A percentile compares a stretch with the other conserved stretches of the same genome.
These are phyloP conservation scores for Nothoprocta pentlandii DNA, from an alignment of 2,113 vertebrate species.

Conservation along the genomic window DNA sequence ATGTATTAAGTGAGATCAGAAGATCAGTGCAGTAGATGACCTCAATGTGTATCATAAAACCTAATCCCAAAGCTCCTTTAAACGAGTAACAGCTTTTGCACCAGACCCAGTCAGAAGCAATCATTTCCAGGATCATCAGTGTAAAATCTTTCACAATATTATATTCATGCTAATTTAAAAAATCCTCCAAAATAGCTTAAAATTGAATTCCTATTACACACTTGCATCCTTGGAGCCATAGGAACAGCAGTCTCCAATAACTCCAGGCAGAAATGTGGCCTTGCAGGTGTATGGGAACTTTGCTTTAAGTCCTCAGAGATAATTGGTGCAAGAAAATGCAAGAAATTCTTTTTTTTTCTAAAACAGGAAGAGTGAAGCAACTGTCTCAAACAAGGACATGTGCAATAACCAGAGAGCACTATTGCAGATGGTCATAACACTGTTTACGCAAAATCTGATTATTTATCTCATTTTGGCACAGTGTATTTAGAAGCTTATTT, in stretches of 20 bases:
- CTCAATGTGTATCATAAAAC: not conserved
- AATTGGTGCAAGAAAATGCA: not conserved
- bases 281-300: not conserved
- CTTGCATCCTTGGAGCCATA: not conserved
- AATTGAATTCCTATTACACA: accelerated
- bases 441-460: conserved; percentile 72
- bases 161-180: not conserved
- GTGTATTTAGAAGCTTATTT: conserved; percentile 54
- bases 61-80: not conserved
- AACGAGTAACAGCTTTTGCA: conserved; percentile 1
- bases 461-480: conserved; percentile 64
- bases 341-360: not conserved
- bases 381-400: conserved; percentile 9
- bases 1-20: not conserved
- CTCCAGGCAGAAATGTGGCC: not conserved
- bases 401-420: conserved; percentile 52
- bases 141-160: conserved; percentile 5
- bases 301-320: not conserved
- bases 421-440: conserved; percentile 68
- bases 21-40: not conserved
- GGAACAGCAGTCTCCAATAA: not conserved
- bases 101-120: not conserved
- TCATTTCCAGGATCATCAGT: not conserved
- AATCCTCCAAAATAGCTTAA: not conserved
- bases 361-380: not conserved